phyloP scores from a whole-genome alignment of 2,888 invertebrate genomes.

The Ectropis crepuscularia region DNA sequence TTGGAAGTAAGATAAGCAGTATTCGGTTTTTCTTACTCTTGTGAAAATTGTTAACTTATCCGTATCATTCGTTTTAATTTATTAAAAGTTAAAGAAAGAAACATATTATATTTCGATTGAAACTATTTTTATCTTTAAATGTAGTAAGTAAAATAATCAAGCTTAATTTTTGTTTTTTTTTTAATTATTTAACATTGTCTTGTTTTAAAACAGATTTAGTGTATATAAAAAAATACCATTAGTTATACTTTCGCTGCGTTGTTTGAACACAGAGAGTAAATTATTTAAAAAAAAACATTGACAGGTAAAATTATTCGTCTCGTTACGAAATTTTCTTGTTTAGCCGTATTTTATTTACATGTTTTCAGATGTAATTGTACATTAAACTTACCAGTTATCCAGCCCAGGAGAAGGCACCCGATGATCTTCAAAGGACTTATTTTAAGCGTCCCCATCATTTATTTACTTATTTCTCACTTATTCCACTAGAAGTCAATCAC shows the following conservation, averaged over 20 bases:
- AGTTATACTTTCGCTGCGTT: too few species aligned
- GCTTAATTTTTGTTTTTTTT: neutral
- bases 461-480: conserved; percentile 31
- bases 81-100: too few species aligned
- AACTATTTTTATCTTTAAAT: too few species aligned
- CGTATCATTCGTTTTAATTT: too few species aligned
- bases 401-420: conserved; percentile 60
- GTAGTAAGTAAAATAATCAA: too few species aligned
- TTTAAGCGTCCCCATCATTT: conserved; percentile 63
- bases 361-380: neutral
- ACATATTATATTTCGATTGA: too few species aligned
- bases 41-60: too few species aligned
- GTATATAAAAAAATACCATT: too few species aligned
- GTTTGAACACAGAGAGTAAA: too few species aligned
- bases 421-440: conserved; percentile 52
- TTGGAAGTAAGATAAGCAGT: neutral
- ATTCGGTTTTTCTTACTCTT: too few species aligned
- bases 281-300: too few species aligned
- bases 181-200: neutral
- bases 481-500: conserved; percentile 39
- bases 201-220: too few species aligned
- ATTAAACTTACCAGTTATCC: conserved; percentile 68
- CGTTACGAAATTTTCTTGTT: neutral
- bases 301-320: neutral
- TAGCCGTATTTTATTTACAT: neutral